These are phyloP conservation scores for Trachymyrmex cornetzi DNA, from an alignment of 1,140 invertebrate genomes.

Conservation along the genomic window DNA sequence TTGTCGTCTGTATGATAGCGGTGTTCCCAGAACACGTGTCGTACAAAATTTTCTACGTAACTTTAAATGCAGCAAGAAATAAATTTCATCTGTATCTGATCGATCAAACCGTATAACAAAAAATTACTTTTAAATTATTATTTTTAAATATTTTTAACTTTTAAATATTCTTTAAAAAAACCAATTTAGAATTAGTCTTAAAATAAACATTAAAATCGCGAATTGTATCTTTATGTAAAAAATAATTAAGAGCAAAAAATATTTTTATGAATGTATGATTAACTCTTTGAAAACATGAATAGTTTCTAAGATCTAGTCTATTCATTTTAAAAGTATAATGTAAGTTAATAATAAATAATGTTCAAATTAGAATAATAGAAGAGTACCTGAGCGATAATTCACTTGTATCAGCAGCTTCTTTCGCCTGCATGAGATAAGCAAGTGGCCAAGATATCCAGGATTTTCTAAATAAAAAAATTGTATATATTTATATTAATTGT, in stretches of 20 bases:
- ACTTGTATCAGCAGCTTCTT: conserved; percentile 89
- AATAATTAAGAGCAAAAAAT: background rate
- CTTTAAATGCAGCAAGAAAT: background rate
- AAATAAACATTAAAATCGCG: background rate
- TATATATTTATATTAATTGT: conserved; percentile 20
- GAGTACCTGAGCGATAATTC: conserved; percentile 93
- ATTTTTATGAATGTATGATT: background rate
- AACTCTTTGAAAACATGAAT: background rate
- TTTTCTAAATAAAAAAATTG: conserved; percentile 81
- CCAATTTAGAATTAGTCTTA: background rate
- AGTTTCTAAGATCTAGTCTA: background rate
- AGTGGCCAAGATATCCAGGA: conserved; percentile 97
- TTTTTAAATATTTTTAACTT: background rate
- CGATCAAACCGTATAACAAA: background rate
- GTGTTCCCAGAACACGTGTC: background rate
- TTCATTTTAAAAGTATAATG: background rate
- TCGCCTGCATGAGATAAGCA: conserved; percentile 94
- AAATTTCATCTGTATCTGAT: background rate
- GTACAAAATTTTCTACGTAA: background rate
- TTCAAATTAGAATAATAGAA: background rate
- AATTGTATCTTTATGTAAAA: background rate
- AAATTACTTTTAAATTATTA: background rate
- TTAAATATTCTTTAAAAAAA: background rate
- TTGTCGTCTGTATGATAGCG: background rate
- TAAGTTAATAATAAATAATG: conserved; percentile 1